A percentile compares a stretch with the other conserved stretches of the same genome.
Evolutionary conservation across 2,797 vertebrate genomes (phyloP).

Genomic region (Trichosurus vulpecula): DNA sequence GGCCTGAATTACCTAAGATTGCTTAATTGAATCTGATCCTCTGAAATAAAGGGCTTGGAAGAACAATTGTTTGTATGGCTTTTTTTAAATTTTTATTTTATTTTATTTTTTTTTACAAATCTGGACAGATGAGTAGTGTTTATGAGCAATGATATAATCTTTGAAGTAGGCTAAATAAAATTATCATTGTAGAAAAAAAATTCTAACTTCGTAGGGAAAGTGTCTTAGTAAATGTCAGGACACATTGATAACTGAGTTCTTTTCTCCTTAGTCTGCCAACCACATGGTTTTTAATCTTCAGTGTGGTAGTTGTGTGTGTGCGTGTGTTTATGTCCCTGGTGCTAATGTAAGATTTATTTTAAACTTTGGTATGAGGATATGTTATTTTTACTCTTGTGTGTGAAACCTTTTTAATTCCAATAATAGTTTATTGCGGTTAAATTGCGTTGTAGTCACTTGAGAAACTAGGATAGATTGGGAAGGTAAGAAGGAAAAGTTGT

Average conservation of each 20-base stretch:
- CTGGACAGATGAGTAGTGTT: background rate
- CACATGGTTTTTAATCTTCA: background rate
- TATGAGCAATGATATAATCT: background rate
- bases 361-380: background rate
- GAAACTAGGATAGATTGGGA: constrained; percentile 21
- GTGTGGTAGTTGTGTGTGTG: background rate
- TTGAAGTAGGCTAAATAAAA: background rate
- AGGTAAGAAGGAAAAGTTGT: constrained; percentile 17
- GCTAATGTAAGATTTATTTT: background rate
- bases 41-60: constrained; percentile 25
- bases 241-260: constrained; percentile 1
- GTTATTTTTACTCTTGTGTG: background rate
- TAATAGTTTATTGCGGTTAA: background rate
- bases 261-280: background rate
- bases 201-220: constrained; percentile 18
- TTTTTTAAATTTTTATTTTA: too few relatives aligned
- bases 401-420: constrained; percentile 18
- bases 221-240: constrained; percentile 27
- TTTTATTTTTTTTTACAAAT: background rate
- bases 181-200: constrained; percentile 7
- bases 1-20: constrained; percentile 13
- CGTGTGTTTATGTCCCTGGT: constrained; percentile 7
- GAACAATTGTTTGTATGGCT: background rate
- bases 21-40: constrained; percentile 9
- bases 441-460: background rate